Base-by-base conservation (phyloP, 2,888 invertebrate genomes). In the Liodrosophila aerea region DNA sequence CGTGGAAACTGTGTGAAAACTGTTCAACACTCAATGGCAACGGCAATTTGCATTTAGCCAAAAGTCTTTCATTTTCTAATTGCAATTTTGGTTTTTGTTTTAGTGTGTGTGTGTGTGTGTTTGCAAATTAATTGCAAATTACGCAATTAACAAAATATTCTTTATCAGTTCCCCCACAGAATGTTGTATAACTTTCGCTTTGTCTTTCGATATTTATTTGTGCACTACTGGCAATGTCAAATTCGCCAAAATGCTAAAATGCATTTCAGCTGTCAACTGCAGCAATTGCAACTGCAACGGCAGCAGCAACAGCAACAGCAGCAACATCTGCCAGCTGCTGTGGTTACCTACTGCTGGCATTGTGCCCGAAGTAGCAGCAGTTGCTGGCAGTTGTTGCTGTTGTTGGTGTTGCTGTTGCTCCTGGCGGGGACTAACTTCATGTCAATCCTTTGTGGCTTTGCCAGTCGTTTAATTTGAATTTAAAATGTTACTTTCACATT, bases 401-500 rank as follows among this genome's bases (percentile, higher is more conserved):
- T 43, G 53, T 9, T 57, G 33, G 44, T 53, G 47, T 27, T 56
- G 39, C 44, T 39, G 37, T 64, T 31, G 60, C 63, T 61, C 44
- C 51, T 63, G 46, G 45, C 49, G 64, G 64, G 64, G 5, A 84
- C 81, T 81, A 81, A 86, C 85, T 83, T 86, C 71, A 69, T 83
- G 82, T 85, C 82, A 83, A 83, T 83, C 86, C 86, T 75, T 83
- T 85, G 81, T 77, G 85, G 82, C 75, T 83, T 84, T 85, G 70
- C 70, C 83, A 77, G 85, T 86, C 86, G 82, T 81, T 83, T 83
- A 83, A 83, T 83, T 83, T 86, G 86, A 83, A 83, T 83, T 84
- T 83, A 71, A 86, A 83, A 86, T 82, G 85, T 81, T 75, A 77
- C 64, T 64, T 61, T 43, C 54, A 62, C 75, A 62, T 52, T 65